Conservation (phyloP, 1,140 invertebrate genomes). For the Zaprionus nigranus region DNA sequence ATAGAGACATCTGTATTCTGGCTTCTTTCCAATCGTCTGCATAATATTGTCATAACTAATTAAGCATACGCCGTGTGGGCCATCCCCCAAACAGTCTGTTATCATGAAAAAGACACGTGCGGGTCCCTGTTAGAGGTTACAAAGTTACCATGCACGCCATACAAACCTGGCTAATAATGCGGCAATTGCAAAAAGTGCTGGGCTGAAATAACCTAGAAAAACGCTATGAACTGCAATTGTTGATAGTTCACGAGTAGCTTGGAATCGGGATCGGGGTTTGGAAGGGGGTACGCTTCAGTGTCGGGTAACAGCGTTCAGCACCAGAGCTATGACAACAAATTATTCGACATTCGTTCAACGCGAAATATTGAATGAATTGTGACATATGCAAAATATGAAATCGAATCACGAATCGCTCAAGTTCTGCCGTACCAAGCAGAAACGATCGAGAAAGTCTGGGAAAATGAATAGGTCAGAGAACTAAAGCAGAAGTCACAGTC, state of each 20-base stretch:
- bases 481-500: background rate
- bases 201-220: slow-evolving; percentile 1
- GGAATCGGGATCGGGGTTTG: background rate
- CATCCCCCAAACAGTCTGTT: background rate
- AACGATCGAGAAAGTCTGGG: background rate
- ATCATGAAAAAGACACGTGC: background rate
- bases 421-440: background rate
- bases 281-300: background rate
- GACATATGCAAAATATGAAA: slow-evolving; percentile 3
- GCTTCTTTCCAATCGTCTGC: background rate
- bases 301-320: background rate
- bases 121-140: background rate
- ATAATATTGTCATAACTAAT: background rate
- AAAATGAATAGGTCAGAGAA: slow-evolving; percentile 3
- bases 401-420: background rate
- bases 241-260: background rate
- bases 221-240: background rate
- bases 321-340: slow-evolving; percentile 9
- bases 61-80: slow-evolving; percentile 3
- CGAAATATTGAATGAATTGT: slow-evolving; percentile 5
- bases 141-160: background rate
- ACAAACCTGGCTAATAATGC: background rate
- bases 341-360: background rate
- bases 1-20: too few species aligned
- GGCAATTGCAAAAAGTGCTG: slow-evolving; percentile 1